These are phyloP conservation scores for Sminthurides bifidus DNA, from an alignment of 1,140 invertebrate species.

Conservation along the genomic window DNA sequence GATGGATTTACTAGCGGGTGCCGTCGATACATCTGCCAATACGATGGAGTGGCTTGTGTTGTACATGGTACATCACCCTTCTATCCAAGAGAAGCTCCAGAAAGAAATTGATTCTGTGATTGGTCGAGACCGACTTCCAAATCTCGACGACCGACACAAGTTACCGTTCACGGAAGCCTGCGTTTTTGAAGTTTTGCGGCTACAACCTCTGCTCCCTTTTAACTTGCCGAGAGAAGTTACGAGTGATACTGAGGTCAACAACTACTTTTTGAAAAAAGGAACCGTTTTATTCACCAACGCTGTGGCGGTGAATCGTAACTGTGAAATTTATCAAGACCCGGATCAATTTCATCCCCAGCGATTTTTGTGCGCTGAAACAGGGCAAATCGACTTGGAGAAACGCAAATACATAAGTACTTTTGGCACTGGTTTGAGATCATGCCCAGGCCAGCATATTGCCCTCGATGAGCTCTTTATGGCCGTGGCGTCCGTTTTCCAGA, in stretches of 20 bases:
- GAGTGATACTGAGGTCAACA: neutral
- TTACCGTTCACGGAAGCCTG: neutral
- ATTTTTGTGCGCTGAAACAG: too few species aligned
- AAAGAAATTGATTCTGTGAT: conserved; percentile 64
- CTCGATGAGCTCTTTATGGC: too few species aligned
- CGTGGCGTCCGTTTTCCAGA: too few species aligned
- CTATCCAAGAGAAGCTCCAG: conserved; percentile 63
- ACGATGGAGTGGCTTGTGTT: conserved; percentile 64
- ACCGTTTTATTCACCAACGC: neutral
- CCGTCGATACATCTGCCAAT: conserved; percentile 67
- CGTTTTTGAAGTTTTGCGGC: neutral
- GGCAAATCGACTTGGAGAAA: too few species aligned
- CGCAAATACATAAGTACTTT: too few species aligned
- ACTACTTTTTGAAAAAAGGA: neutral
- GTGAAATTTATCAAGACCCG: too few species aligned
- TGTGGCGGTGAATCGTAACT: neutral
- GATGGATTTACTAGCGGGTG: conserved; percentile 55
- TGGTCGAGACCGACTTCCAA: conserved; percentile 51
- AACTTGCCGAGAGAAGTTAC: neutral
- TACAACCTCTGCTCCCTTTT: neutral
- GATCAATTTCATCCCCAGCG: too few species aligned
- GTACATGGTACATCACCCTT: conserved; percentile 57
- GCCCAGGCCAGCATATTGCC: too few species aligned
- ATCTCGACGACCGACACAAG: conserved; percentile 50
- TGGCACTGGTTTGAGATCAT: too few species aligned